Conservation (phyloP, 2,888 invertebrate genomes). For the Pristionchus japonicus region DNA sequence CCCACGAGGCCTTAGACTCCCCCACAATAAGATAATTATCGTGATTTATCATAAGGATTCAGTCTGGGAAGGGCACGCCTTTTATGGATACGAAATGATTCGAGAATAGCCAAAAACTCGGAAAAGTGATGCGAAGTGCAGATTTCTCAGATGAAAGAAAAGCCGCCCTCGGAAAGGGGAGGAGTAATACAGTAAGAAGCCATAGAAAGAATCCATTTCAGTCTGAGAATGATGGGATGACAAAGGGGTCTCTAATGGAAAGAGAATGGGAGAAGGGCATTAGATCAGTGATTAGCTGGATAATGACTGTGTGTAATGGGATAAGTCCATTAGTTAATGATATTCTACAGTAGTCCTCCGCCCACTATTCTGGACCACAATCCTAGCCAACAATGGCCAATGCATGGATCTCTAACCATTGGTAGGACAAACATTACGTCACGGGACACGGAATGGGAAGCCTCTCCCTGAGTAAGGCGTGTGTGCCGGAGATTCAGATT, state of each 20-base stretch:
- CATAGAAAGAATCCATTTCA: background rate
- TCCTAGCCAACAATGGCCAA: background rate
- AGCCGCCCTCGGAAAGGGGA: background rate
- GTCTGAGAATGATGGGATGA: background rate
- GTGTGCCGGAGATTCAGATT: background rate
- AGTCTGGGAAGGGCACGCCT: background rate
- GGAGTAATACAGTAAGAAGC: background rate
- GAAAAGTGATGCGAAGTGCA: background rate
- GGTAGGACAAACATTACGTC: background rate
- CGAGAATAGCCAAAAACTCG: background rate
- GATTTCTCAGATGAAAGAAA: background rate
- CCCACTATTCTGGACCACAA: background rate
- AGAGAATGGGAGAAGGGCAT: background rate
- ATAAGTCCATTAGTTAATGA: background rate
- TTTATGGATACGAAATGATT: background rate
- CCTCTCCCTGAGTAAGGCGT: background rate
- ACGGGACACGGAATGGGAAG: background rate
- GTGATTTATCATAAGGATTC: slow-evolving; percentile 1
- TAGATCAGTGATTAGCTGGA: background rate
- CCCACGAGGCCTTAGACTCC: background rate
- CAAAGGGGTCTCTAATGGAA: background rate
- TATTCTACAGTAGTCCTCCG: background rate
- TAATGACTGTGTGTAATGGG: background rate
- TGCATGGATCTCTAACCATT: background rate
- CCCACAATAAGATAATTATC: slow-evolving; percentile 18